These are phyloP conservation scores for Brachyopa scutellaris DNA, from an alignment of 2,888 invertebrate genomes.

Conservation along the genomic window DNA sequence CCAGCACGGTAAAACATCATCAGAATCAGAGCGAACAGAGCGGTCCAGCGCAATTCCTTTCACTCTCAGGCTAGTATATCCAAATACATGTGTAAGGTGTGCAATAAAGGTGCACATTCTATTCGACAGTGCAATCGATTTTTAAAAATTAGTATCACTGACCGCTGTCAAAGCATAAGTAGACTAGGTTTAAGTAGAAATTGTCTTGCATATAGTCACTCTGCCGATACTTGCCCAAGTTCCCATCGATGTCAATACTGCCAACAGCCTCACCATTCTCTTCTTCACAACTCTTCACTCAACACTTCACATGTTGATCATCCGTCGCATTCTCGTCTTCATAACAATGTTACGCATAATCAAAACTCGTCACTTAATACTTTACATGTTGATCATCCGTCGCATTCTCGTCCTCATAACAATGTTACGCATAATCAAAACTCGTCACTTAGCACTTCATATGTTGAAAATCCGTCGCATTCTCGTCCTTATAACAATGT, in stretches of 20 bases:
- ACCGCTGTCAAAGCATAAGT: background rate
- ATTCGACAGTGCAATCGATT: constrained; percentile 8
- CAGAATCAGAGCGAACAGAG: background rate
- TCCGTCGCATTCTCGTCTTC: background rate
- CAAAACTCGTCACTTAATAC: too few relatives aligned
- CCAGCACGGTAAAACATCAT: background rate
- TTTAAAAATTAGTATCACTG: background rate
- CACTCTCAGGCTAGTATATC: background rate
- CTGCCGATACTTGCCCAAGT: background rate
- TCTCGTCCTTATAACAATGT: too few relatives aligned
- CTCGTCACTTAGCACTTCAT: too few relatives aligned
- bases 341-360: too few relatives aligned
- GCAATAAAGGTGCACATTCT: constrained; percentile 11
- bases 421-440: too few relatives aligned
- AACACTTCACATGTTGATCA: background rate
- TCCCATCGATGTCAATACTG: background rate
- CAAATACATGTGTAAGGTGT: background rate
- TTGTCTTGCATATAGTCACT: constrained; percentile 6
- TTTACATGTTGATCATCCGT: too few relatives aligned
- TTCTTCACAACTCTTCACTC: background rate
- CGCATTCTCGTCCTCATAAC: too few relatives aligned
- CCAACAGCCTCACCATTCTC: too few relatives aligned
- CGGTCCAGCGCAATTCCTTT: constrained; percentile 16
- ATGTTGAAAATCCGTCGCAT: too few relatives aligned
- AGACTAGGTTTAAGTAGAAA: background rate